These are phyloP conservation scores for Samia ricini DNA, from an alignment of 1,140 invertebrate genomes.

Conservation along the genomic window DNA sequence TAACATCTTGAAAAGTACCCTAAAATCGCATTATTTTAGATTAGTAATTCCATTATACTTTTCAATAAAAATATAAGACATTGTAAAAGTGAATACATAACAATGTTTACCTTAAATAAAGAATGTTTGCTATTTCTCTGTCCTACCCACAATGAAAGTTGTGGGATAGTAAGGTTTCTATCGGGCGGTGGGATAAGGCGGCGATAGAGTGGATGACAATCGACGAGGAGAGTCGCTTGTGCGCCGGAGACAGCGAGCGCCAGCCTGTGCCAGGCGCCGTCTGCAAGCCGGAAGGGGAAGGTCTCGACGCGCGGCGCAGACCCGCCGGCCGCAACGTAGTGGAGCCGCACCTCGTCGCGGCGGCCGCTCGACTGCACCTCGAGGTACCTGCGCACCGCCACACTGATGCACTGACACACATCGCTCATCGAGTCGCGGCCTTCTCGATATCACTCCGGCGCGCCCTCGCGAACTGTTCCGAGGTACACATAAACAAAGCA, in stretches of 20 bases:
- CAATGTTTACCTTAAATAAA: slow-evolving; percentile 86
- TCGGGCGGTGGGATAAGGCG: slow-evolving; percentile 82
- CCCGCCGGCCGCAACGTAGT: slow-evolving; percentile 83
- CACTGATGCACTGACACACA: slow-evolving; percentile 28
- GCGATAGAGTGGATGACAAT: slow-evolving; percentile 91
- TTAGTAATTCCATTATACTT: not conserved
- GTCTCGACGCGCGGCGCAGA: slow-evolving; percentile 86
- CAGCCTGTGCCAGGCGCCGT: slow-evolving; percentile 91
- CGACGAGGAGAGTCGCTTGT: slow-evolving; percentile 89
- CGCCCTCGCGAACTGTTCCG: slow-evolving; percentile 66
- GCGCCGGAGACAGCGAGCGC: slow-evolving; percentile 89
- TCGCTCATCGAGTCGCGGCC: slow-evolving; percentile 25
- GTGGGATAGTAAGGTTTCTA: slow-evolving; percentile 84
- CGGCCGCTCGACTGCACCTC: slow-evolving; percentile 94
- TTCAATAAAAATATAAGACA: not conserved
- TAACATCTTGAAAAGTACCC: slow-evolving; percentile 93
- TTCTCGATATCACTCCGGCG: slow-evolving; percentile 36
- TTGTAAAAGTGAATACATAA: not conserved
- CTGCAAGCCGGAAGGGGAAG: slow-evolving; percentile 91
- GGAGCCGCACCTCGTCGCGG: slow-evolving; percentile 89
- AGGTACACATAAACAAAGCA: slow-evolving; percentile 74
- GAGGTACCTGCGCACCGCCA: slow-evolving; percentile 83
- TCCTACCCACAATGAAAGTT: slow-evolving; percentile 90
- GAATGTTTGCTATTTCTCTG: slow-evolving; percentile 91
- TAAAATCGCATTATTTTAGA: slow-evolving; percentile 52